Conservation (phyloP, 2,888 invertebrate genomes). For the Orchesellides sinensis region DNA sequence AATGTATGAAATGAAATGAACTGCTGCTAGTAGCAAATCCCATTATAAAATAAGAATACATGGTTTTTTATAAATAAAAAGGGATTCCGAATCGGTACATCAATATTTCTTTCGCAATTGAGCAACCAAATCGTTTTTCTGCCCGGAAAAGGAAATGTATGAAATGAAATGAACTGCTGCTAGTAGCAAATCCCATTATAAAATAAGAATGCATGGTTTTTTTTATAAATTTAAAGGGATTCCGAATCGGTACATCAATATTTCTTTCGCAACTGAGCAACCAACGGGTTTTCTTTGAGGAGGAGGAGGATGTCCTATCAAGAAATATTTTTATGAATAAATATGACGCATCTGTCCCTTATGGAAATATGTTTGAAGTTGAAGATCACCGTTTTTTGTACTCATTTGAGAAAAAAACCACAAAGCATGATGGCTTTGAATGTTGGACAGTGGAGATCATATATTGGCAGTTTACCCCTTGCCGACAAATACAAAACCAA, state of each 20-base stretch:
- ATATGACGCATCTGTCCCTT: not conserved
- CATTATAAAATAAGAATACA: not conserved
- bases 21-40: conserved; percentile 27
- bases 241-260: too few species aligned
- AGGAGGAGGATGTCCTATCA: conserved; percentile 7
- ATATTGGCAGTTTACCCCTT: conserved; percentile 16
- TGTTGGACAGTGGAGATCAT: conserved; percentile 18
- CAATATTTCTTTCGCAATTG: too few species aligned
- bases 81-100: too few species aligned
- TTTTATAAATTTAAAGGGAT: too few species aligned
- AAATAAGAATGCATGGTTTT: not conserved
- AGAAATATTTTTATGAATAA: too few species aligned
- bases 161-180: too few species aligned
- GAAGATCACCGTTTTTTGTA: not conserved
- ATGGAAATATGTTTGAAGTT: not conserved
- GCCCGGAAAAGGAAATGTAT: conserved; percentile 14
- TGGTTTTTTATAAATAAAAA: too few species aligned
- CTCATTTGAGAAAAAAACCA: conserved; percentile 10
- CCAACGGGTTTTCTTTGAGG: too few species aligned
- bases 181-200: conserved; percentile 21
- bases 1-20: conserved; percentile 4
- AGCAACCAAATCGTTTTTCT: too few species aligned
- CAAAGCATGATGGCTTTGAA: not conserved
- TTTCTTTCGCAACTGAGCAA: too few species aligned
- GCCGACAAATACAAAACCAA: not conserved